Evolutionary conservation across 2,888 invertebrate species (phyloP).

Genomic region (Clistopyga incitator): DNA sequence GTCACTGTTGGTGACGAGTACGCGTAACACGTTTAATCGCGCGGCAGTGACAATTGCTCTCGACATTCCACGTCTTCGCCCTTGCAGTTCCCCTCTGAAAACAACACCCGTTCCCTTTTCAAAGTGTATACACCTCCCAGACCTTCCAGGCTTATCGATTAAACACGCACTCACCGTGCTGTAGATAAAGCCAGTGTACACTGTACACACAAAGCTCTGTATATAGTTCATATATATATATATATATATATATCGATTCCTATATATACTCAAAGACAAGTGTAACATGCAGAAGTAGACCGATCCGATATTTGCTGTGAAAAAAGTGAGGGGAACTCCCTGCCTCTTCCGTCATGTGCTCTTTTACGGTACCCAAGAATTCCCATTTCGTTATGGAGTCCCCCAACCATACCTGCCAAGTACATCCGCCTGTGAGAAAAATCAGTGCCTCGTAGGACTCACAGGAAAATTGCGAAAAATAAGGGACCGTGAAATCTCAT

Average conservation of each 20-base stretch:
- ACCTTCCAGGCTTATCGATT: slow-evolving; percentile 69
- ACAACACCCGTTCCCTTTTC: slow-evolving; percentile 72
- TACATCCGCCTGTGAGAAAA: no score
- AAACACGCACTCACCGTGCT: slow-evolving; percentile 59
- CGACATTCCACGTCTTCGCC: slow-evolving; percentile 56
- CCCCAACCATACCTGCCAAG: no score
- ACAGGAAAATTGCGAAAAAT: no score
- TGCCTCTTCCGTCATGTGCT: not conserved
- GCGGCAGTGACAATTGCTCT: slow-evolving; percentile 51
- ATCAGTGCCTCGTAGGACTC: no score
- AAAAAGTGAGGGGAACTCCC: not conserved
- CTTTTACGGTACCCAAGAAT: slow-evolving; percentile 1
- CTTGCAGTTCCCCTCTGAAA: slow-evolving; percentile 65
- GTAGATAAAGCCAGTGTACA: slow-evolving; percentile 1
- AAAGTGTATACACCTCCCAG: slow-evolving; percentile 40
- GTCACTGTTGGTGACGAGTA: slow-evolving; percentile 32
- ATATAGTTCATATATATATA: not conserved
- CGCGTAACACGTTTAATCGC: slow-evolving; percentile 44
- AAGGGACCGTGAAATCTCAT: no score
- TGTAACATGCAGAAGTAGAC: not conserved
- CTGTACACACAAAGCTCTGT: slow-evolving; percentile 12
- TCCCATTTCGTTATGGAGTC: not conserved
- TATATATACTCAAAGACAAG: slow-evolving; percentile 1
- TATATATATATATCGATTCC: no score
- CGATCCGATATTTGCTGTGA: not conserved